Evolutionary conservation across 2,797 vertebrate genomes (phyloP).

Genomic region (Percopsis omiscomaycus): DNA sequence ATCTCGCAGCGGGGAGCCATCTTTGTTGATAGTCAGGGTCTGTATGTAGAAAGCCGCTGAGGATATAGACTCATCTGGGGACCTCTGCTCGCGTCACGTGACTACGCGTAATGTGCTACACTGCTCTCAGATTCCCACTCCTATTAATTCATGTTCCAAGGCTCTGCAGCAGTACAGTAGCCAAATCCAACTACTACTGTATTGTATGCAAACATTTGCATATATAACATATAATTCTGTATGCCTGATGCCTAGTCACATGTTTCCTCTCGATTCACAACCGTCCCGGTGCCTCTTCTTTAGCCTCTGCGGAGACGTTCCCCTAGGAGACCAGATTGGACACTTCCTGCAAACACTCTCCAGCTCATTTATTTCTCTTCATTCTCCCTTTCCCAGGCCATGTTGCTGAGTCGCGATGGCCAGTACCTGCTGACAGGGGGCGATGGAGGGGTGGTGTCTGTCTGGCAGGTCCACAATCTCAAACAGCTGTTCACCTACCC

Average conservation of each 20-base stretch:
- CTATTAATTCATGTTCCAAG: constrained; percentile 43
- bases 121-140: constrained; percentile 30
- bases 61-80: constrained; percentile 39
- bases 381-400: constrained; percentile 76
- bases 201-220: too few species aligned
- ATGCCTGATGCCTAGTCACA: too few species aligned
- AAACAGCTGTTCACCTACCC: constrained; percentile 93
- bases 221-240: too few species aligned
- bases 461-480: constrained; percentile 91
- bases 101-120: constrained; percentile 45
- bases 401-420: constrained; percentile 91
- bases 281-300: too few species aligned
- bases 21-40: constrained; percentile 55
- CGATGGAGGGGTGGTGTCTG: constrained; percentile 87
- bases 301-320: too few species aligned
- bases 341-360: not conserved
- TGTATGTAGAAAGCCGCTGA: constrained; percentile 43
- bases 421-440: constrained; percentile 96
- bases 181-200: too few species aligned
- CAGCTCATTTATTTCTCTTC: not conserved
- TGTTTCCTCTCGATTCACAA: too few species aligned
- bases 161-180: too few species aligned
- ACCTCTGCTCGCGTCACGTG: constrained; percentile 44
- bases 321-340: too few species aligned
- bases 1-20: constrained; percentile 73